Base-by-base conservation (phyloP, 92 coral and sea anemone species). In the Anthopleura xanthogrammica region DNA sequence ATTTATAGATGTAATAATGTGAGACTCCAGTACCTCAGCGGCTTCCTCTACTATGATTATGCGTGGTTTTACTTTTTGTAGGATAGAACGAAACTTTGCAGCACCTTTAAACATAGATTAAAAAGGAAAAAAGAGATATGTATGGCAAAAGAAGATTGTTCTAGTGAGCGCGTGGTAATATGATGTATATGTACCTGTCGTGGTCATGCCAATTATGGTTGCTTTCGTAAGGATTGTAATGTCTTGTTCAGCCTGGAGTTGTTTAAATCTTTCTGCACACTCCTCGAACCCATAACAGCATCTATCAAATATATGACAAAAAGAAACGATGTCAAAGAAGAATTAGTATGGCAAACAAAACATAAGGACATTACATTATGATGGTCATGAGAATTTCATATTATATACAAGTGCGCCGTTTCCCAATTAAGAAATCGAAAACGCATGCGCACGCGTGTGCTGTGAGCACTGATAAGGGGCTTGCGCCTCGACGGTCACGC, bases 1-100 rank as follows among this genome's bases (percentile, higher is more conserved):
- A 41, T 87, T 90, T 87, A 90, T 78, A 58, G 92, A 83, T 23
- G 92, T 86, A 29, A 90, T 82, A 68, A 84, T 80, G 80, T 86
- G 90, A 29, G 90, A 85, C 78, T 90, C 92, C 10, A 90, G 80
- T 50, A 90, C 89, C 40, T 90, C 90, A 86, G 92, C 92, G 85
- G 92, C 92, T 83, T 90, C 92, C 82, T 90, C 92, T 52, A 90
- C 92, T 17, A 90, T 90, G 16, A 83, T 87, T 65, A 90, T 82
- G 52, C 77, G 76, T 9, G 92, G 90, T 16, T 83, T 79, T 41
- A 90, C 41, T 12, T 58, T 60, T 77, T 90, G 90, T 39, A 90
- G 24, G 52, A 90, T 17, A 52, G 66, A 71, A 82, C 77, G 90
- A 83, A 75, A 74, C 62, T 78, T 83, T 29, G 92, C 90, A 71